phyloP scores from a whole-genome alignment of 2,113 vertebrate species.

The Eulemur macaco region DNA sequence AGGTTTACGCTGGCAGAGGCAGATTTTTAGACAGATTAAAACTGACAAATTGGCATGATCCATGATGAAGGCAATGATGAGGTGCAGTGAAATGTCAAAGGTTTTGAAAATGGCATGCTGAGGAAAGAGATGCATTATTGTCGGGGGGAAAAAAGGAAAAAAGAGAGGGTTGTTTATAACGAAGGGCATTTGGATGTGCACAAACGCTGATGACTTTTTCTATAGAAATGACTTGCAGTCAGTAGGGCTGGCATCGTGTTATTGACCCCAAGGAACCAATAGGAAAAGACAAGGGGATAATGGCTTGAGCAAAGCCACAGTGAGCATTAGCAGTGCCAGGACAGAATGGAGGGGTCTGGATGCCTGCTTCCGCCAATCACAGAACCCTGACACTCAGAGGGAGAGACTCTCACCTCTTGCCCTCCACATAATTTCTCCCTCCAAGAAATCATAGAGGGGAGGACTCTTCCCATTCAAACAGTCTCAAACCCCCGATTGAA shows the following conservation, averaged over 20 bases:
- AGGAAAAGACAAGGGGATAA: neutral
- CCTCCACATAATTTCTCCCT: neutral
- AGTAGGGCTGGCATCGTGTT: neutral
- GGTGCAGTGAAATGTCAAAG: slow-evolving; percentile 62
- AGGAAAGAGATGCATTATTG: slow-evolving; percentile 1
- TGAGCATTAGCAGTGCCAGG: neutral
- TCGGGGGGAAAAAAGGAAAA: neutral
- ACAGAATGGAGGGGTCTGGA: neutral
- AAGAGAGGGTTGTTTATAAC: neutral
- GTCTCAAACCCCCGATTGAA: neutral
- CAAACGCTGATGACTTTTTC: neutral
- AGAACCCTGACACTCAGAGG: neutral
- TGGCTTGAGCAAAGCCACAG: neutral
- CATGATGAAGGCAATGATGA: slow-evolving; percentile 51
- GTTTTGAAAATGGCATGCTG: slow-evolving; percentile 44
- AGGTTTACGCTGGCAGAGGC: slow-evolving; percentile 64
- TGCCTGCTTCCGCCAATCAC: neutral
- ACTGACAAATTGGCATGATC: slow-evolving; percentile 68
- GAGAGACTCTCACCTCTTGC: neutral
- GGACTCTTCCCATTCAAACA: neutral
- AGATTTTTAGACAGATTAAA: slow-evolving; percentile 73
- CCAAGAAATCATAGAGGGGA: neutral
- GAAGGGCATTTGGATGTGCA: neutral
- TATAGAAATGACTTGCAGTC: neutral
- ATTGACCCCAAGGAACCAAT: neutral